Percentiles rank a stretch among this genome's conserved stretches.
Conservation (phyloP, 2,888 invertebrate species). For the Proisotoma minuta region DNA sequence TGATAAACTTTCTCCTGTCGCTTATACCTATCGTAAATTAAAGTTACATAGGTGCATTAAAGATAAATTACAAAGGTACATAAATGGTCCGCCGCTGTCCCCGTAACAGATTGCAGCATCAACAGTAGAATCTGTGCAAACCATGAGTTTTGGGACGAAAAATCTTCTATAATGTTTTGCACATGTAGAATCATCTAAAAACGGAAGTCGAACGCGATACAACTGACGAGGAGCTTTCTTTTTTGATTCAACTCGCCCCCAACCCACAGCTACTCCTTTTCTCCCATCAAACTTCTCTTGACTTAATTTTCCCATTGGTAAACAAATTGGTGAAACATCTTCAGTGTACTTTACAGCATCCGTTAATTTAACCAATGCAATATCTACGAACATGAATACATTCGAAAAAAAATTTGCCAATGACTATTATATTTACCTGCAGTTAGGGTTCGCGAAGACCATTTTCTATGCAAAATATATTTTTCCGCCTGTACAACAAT, state of each 20-base stretch:
- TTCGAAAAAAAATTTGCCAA: too few relatives aligned
- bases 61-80: too few relatives aligned
- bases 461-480: conserved; percentile 43
- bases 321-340: conserved; percentile 44
- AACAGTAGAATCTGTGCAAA: conserved; percentile 44
- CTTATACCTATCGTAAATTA: too few relatives aligned
- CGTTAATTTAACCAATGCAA: conserved; percentile 43
- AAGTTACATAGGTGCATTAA: too few relatives aligned
- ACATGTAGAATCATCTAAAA: conserved; percentile 37
- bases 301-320: conserved; percentile 39
- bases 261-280: conserved; percentile 44
- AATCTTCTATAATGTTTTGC: conserved; percentile 35
- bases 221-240: conserved; percentile 41
- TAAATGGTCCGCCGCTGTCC: conserved; percentile 40
- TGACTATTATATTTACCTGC: too few relatives aligned
- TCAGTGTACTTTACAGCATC: conserved; percentile 40
- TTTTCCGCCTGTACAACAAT: conserved; percentile 45
- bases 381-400: conserved; percentile 41
- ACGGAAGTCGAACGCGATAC: conserved; percentile 41
- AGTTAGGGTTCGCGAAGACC: conserved; percentile 38
- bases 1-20: too few relatives aligned
- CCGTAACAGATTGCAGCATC: conserved; percentile 47
- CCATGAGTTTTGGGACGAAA: conserved; percentile 43
- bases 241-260: conserved; percentile 42
- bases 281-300: conserved; percentile 37